phyloP scores from a whole-genome alignment of 2,113 vertebrate genomes.

The Gallinago undulata region DNA sequence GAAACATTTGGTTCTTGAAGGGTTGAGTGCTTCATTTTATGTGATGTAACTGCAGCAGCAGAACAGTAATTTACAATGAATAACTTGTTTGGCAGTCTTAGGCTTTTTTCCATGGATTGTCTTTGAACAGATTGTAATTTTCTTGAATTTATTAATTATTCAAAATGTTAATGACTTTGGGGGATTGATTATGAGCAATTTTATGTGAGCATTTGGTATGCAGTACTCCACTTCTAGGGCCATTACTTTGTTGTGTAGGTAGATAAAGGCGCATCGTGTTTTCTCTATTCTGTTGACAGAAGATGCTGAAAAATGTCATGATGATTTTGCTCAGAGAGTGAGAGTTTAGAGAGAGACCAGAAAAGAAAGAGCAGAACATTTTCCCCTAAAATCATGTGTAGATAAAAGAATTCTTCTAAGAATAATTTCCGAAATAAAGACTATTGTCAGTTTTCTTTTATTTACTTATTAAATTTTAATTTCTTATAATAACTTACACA shows the following conservation, averaged over 20 bases:
- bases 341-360: background rate
- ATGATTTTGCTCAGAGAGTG: background rate
- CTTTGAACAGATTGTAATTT: constrained; percentile 37
- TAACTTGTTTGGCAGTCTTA: background rate
- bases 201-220: background rate
- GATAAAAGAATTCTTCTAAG: background rate
- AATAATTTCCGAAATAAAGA: background rate
- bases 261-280: background rate
- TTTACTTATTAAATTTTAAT: background rate
- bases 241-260: background rate
- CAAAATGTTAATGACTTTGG: constrained; percentile 36
- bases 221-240: background rate
- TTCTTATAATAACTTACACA: background rate
- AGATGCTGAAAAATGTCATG: background rate
- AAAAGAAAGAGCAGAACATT: background rate
- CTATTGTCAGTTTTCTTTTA: background rate
- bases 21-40: background rate
- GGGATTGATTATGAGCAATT: background rate
- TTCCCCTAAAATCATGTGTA: background rate
- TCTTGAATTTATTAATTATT: constrained; percentile 50
- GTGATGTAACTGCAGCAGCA: background rate
- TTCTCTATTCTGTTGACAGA: background rate
- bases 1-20: constrained; percentile 26
- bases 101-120: constrained; percentile 5
- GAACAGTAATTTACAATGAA: background rate